A percentile compares a stretch with the other conserved stretches of the same genome.
Conservation (phyloP, 2,797 vertebrate genomes). For the Enteromius fasciolatus region DNA sequence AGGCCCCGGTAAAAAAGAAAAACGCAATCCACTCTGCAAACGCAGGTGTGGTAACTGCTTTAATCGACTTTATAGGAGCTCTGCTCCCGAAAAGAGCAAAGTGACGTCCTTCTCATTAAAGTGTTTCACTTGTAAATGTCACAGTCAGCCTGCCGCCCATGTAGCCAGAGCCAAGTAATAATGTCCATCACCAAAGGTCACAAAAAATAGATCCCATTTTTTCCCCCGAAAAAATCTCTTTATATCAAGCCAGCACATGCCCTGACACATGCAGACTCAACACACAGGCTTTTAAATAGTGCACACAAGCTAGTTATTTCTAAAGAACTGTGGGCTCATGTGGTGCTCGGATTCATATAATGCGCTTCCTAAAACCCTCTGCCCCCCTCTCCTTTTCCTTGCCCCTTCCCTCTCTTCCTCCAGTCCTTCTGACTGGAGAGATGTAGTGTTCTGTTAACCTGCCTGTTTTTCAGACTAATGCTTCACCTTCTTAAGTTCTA, state of each 20-base stretch:
- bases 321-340: constrained; percentile 65
- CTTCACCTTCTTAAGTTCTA: constrained; percentile 72
- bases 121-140: constrained; percentile 45
- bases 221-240: constrained; percentile 8
- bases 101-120: constrained; percentile 40
- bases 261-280: constrained; percentile 24
- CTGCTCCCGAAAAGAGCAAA: constrained; percentile 47
- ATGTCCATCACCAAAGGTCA: constrained; percentile 54
- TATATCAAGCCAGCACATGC: constrained; percentile 15
- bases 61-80: constrained; percentile 41
- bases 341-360: constrained; percentile 68
- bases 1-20: neutral
- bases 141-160: constrained; percentile 40
- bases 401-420: constrained; percentile 62
- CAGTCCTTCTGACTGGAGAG: constrained; percentile 65
- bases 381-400: constrained; percentile 62
- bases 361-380: constrained; percentile 56
- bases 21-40: neutral
- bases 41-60: constrained; percentile 22
- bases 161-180: constrained; percentile 59
- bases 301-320: constrained; percentile 1
- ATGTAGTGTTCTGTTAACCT: constrained; percentile 64
- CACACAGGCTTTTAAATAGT: neutral
- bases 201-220: constrained; percentile 49
- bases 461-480: constrained; percentile 73